A percentile compares a stretch with the other conserved stretches of the same genome.
Evolutionary conservation across 2,888 invertebrate genomes (phyloP).

Genomic region (Drosophila paranaensis): DNA sequence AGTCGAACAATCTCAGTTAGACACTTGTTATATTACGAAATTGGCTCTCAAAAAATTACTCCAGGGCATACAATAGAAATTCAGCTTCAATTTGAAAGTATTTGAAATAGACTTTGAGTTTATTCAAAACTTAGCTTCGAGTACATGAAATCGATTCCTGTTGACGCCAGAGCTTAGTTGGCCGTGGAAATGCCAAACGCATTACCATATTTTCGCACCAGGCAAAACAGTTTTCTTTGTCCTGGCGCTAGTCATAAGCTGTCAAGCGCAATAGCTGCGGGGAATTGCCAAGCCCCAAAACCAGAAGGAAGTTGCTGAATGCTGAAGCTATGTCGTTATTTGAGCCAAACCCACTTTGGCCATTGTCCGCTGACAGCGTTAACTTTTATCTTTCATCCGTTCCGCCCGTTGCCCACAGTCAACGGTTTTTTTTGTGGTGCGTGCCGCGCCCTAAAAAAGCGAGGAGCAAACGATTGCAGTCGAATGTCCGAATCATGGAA

Average conservation of each 20-base stretch:
- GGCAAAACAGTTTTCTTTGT: neutral
- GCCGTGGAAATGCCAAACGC: neutral
- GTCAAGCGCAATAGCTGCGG: constrained; percentile 7
- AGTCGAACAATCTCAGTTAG: no score
- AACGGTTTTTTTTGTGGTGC: constrained; percentile 25
- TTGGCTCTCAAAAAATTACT: neutral
- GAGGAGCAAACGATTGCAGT: constrained; percentile 4
- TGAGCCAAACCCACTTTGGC: constrained; percentile 21
- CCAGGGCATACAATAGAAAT: neutral
- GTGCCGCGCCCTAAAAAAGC: constrained; percentile 47
- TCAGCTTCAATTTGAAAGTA: neutral
- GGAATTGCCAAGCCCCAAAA: constrained; percentile 11
- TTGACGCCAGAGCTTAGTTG: neutral
- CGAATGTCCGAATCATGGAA: constrained; percentile 5
- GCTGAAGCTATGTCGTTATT: neutral
- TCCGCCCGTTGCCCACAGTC: constrained; percentile 12
- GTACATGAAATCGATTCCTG: neutral
- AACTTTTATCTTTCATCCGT: constrained; percentile 19
- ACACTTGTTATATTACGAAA: neutral
- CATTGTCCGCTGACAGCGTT: constrained; percentile 30
- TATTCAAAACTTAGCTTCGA: neutral
- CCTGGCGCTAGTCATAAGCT: constrained; percentile 15
- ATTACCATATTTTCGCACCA: constrained; percentile 10
- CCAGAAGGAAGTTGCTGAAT: neutral
- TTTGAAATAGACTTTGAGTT: neutral